A percentile compares a stretch with the other conserved stretches of the same genome.
phyloP scores from a whole-genome alignment of 1,140 invertebrate species.

The Bradynema listronoti region DNA sequence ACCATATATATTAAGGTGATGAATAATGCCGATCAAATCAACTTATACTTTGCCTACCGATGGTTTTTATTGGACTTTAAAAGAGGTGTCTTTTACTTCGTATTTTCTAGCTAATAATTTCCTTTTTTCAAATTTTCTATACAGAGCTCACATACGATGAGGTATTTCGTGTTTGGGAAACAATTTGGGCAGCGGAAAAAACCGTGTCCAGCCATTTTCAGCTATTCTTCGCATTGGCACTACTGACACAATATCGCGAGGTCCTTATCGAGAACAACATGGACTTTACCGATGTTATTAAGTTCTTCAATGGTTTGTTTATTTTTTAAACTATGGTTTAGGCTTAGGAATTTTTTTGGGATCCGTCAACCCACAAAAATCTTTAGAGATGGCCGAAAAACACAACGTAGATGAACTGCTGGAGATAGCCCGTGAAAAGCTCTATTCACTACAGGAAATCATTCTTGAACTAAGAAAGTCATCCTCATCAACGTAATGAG shows the following conservation, averaged over 20 bases:
- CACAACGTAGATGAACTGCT: conserved; percentile 35
- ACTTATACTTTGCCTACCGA: conserved; percentile 93
- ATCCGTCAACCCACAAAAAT: background rate
- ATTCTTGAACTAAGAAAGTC: conserved; percentile 17
- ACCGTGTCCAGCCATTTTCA: conserved; percentile 80
- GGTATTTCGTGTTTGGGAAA: conserved; percentile 85
- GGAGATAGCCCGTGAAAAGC: conserved; percentile 33
- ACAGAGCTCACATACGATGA: conserved; percentile 80
- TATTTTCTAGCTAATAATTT: conserved; percentile 1
- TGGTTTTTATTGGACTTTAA: conserved; percentile 78
- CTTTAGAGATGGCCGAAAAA: conserved; percentile 47
- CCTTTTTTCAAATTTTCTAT: conserved; percentile 16
- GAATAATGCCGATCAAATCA: conserved; percentile 85
- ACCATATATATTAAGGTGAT: conserved; percentile 68
- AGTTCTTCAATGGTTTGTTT: conserved; percentile 85
- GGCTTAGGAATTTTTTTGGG: background rate
- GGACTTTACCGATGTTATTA: conserved; percentile 95
- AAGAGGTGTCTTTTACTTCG: conserved; percentile 62
- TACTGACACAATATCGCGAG: conserved; percentile 83
- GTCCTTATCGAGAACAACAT: conserved; percentile 87
- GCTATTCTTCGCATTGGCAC: conserved; percentile 79
- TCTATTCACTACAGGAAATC: conserved; percentile 34
- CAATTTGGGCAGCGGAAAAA: conserved; percentile 84
- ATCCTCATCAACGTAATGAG: too few relatives aligned
- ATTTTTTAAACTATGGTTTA: too few relatives aligned